Conservation (phyloP, 2,797 vertebrate genomes). For the Semotilus atromaculatus region DNA sequence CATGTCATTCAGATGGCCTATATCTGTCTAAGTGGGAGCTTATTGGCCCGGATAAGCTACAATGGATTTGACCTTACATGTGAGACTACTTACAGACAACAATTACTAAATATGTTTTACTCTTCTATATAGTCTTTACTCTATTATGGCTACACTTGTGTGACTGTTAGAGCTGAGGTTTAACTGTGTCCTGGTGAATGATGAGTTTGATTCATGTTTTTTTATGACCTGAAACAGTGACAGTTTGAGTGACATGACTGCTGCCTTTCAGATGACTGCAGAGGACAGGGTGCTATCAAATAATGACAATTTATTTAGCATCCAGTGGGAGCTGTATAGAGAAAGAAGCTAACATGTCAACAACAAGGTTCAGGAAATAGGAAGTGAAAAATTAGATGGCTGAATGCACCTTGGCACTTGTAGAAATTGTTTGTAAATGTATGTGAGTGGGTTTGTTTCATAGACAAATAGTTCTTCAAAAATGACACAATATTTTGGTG, state of each 20-base stretch:
- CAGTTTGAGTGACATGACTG: slow-evolving; percentile 39
- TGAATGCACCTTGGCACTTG: background rate
- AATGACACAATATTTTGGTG: background rate
- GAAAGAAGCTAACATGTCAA: background rate
- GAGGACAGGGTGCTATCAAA: slow-evolving; percentile 42
- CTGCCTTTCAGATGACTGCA: slow-evolving; percentile 38
- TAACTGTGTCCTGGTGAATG: slow-evolving; percentile 36
- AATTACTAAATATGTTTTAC: background rate
- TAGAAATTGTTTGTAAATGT: background rate
- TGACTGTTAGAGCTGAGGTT: slow-evolving; percentile 33
- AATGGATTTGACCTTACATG: background rate
- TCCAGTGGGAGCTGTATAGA: background rate
- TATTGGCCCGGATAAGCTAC: background rate
- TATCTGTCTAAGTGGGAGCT: background rate
- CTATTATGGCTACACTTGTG: slow-evolving; percentile 28
- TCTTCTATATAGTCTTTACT: slow-evolving; percentile 50
- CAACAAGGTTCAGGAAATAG: background rate
- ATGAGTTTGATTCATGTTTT: slow-evolving; percentile 53
- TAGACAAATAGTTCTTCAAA: background rate
- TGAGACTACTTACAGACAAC: background rate
- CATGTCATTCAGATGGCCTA: background rate
- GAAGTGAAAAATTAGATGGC: background rate
- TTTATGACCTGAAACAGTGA: slow-evolving; percentile 55
- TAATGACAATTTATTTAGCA: slow-evolving; percentile 43
- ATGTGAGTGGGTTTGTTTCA: background rate